These are phyloP conservation scores for Plutomurus gul DNA, from an alignment of 1,140 invertebrate species.

Conservation along the genomic window DNA sequence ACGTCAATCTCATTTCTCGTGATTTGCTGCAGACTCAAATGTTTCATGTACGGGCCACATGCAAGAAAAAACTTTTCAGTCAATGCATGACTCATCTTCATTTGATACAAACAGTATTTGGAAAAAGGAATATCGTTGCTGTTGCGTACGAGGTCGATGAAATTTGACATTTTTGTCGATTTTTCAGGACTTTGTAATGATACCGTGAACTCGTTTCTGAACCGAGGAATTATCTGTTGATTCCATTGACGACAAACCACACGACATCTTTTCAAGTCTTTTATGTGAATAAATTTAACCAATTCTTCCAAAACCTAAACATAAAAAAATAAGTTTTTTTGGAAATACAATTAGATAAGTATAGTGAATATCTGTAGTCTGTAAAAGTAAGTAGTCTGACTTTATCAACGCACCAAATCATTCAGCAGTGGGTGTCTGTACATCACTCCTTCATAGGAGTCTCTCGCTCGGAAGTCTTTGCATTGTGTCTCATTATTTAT, in stretches of 20 bases:
- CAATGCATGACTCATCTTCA: slow-evolving; percentile 1
- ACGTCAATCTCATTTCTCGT: slow-evolving; percentile 32
- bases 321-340: not conserved
- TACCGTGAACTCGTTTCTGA: slow-evolving; percentile 1
- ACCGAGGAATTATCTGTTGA: not conserved
- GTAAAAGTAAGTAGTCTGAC: too few species aligned
- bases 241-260: slow-evolving; percentile 38
- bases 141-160: slow-evolving; percentile 3
- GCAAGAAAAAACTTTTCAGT: slow-evolving; percentile 29
- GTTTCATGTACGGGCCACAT: slow-evolving; percentile 3
- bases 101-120: slow-evolving; percentile 16
- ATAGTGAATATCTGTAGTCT: not conserved
- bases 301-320: slow-evolving; percentile 26
- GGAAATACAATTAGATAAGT: not conserved
- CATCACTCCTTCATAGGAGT: not conserved
- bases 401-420: slow-evolving; percentile 35
- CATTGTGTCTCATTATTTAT: not conserved
- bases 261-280: slow-evolving; percentile 33
- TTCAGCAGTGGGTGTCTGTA: slow-evolving; percentile 25
- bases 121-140: slow-evolving; percentile 32
- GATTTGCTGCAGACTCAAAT: slow-evolving; percentile 31
- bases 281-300: not conserved
- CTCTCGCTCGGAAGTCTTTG: not conserved
- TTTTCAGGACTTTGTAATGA: slow-evolving; percentile 10
- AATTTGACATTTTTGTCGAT: not conserved